A percentile compares a stretch with the other conserved stretches of the same genome.
Evolutionary conservation across 2,113 vertebrate species (phyloP).

Genomic region (Parotia lawesii): DNA sequence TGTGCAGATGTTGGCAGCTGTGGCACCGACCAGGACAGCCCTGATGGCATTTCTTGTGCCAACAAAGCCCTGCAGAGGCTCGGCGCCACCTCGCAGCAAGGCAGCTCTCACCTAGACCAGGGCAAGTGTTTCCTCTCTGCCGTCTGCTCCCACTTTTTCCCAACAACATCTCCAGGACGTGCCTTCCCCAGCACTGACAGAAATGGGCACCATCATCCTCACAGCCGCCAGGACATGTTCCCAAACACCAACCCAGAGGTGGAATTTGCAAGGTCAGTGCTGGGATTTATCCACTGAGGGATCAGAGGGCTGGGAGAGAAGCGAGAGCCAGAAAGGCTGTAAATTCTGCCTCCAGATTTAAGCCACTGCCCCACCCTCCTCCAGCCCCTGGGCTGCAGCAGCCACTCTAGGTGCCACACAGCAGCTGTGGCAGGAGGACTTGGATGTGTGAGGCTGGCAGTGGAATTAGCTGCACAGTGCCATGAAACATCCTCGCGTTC

Average conservation of each 20-base stretch:
- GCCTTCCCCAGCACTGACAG: not conserved
- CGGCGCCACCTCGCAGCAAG: not conserved
- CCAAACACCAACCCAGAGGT: not conserved
- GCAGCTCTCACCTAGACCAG: not conserved
- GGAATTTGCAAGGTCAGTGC: not conserved
- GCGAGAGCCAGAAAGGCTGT: not conserved
- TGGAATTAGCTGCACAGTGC: not conserved
- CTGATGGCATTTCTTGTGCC: not conserved
- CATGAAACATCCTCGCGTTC: accelerated
- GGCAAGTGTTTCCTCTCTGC: not conserved
- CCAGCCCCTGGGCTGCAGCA: not conserved
- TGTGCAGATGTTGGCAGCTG: not conserved
- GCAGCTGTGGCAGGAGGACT: not conserved
- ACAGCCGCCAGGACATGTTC: accelerated
- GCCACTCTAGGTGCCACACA: not conserved
- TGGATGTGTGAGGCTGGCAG: not conserved
- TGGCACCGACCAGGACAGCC: not conserved
- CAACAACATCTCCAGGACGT: accelerated
- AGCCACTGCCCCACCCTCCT: not conserved
- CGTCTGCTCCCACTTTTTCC: not conserved
- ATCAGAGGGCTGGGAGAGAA: not conserved
- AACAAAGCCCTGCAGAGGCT: not conserved
- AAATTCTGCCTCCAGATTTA: not conserved
- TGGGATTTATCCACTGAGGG: not conserved
- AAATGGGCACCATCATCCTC: not conserved